phyloP scores from a whole-genome alignment of 2,797 vertebrate genomes.

The Rallus crepitans region DNA sequence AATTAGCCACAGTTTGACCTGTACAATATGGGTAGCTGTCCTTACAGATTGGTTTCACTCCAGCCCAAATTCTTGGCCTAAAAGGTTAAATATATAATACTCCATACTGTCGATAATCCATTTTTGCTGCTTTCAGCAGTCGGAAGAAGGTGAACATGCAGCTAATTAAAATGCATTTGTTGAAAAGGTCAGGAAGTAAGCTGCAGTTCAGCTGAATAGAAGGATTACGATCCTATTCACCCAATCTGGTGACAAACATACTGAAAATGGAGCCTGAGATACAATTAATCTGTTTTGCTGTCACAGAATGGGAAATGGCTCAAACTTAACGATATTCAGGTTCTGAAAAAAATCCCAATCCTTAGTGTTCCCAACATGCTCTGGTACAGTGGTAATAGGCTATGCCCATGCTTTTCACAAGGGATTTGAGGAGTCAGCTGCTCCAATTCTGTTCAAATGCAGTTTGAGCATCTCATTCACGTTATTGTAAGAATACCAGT shows the following conservation, averaged over 20 bases:
- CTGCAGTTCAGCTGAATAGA: slow-evolving; percentile 72
- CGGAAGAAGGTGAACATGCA: slow-evolving; percentile 62
- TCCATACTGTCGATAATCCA: slow-evolving; percentile 43
- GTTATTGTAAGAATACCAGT: background rate
- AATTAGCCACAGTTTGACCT: slow-evolving; percentile 60
- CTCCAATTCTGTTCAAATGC: slow-evolving; percentile 11
- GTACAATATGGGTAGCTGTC: slow-evolving; percentile 43
- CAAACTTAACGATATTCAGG: slow-evolving; percentile 4
- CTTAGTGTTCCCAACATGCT: background rate
- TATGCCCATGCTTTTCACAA: background rate
- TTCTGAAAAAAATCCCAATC: slow-evolving; percentile 18
- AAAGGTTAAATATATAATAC: slow-evolving; percentile 73
- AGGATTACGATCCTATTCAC: slow-evolving; percentile 76
- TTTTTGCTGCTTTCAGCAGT: slow-evolving; percentile 62
- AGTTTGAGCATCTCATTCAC: background rate
- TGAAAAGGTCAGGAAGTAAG: slow-evolving; percentile 79
- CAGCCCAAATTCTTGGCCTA: slow-evolving; percentile 52
- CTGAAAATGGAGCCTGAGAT: slow-evolving; percentile 16
- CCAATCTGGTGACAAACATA: slow-evolving; percentile 58
- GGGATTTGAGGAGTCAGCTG: slow-evolving; percentile 28
- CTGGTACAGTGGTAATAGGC: background rate
- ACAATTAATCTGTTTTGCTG: slow-evolving; percentile 65
- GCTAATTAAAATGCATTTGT: slow-evolving; percentile 74
- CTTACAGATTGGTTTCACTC: slow-evolving; percentile 63
- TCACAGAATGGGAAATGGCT: slow-evolving; percentile 34